Evolutionary conservation across 2,888 invertebrate genomes (phyloP).

Genomic region (Andrena minutula): DNA sequence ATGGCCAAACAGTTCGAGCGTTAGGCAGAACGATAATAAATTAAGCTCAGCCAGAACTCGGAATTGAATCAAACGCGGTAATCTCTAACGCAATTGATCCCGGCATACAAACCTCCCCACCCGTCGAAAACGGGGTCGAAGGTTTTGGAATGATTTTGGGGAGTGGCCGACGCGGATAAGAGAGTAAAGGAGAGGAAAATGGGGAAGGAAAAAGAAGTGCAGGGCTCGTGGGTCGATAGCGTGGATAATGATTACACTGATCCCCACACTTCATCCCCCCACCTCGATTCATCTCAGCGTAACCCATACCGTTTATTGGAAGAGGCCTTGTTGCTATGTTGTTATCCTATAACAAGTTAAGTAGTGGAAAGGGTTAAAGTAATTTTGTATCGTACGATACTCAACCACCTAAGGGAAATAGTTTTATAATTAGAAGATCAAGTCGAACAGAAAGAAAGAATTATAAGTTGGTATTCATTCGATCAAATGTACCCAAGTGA

Average conservation of each 20-base stretch:
- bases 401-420: no score
- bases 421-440: no score
- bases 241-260: constrained; percentile 71
- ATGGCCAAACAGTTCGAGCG: constrained; percentile 64
- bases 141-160: constrained; percentile 37
- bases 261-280: constrained; percentile 29
- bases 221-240: constrained; percentile 59
- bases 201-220: constrained; percentile 49
- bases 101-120: constrained; percentile 65
- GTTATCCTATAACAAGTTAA: no score
- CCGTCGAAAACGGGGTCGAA: constrained; percentile 41
- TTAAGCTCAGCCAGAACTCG: constrained; percentile 74
- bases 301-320: no score
- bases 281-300: no score
- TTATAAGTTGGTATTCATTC: no score
- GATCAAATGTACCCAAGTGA: no score
- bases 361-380: no score
- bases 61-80: constrained; percentile 79
- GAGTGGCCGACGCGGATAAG: constrained; percentile 46
- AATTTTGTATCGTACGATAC: no score
- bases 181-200: constrained; percentile 12
- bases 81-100: constrained; percentile 79
- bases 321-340: no score
- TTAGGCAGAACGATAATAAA: constrained; percentile 73
- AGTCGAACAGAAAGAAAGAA: no score